Evolutionary conservation across 2,888 invertebrate genomes (phyloP).

Genomic region (Cecidostiba fungosa): DNA sequence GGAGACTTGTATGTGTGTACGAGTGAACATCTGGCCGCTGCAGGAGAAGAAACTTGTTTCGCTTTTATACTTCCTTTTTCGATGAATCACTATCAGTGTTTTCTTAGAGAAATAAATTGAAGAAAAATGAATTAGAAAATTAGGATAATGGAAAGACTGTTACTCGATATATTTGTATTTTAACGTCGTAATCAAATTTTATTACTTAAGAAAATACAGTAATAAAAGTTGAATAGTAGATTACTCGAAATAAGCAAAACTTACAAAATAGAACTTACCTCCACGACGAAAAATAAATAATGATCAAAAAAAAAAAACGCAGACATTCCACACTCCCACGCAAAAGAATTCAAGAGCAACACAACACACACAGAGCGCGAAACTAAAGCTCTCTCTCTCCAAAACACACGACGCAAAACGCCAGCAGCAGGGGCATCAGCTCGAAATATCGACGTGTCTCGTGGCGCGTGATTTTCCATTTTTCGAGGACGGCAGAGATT

Average conservation of each 20-base stretch:
- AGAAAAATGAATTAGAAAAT: no score
- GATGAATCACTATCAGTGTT: neutral
- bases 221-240: no score
- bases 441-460: conserved; percentile 22
- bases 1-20: neutral
- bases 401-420: neutral
- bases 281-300: no score
- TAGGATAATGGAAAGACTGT: no score
- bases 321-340: neutral
- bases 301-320: neutral
- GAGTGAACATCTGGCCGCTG: no score
- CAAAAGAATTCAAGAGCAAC: neutral
- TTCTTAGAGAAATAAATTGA: neutral
- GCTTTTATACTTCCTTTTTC: neutral
- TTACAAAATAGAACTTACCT: no score
- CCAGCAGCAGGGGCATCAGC: neutral
- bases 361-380: neutral
- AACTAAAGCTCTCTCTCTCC: neutral
- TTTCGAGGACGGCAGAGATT: conserved; percentile 12
- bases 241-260: no score
- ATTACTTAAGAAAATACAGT: no score
- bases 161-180: no score
- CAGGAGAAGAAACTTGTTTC: neutral
- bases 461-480: conserved; percentile 42
- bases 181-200: no score